Evolutionary conservation across 2,888 invertebrate genomes (phyloP).

Genomic region (Nymphalis c-album): DNA sequence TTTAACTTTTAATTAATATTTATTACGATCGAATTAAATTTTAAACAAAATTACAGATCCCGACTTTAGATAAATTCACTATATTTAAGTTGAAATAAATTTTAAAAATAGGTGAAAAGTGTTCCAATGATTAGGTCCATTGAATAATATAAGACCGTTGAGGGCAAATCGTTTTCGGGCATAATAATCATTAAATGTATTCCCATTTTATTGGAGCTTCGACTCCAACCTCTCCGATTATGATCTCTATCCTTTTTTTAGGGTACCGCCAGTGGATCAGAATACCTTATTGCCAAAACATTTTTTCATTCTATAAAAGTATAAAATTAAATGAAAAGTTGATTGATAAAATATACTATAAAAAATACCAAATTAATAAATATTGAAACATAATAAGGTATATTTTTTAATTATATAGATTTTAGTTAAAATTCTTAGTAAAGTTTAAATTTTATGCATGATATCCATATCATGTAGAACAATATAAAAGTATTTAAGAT

Average conservation of each 20-base stretch:
- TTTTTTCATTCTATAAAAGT: too few relatives aligned
- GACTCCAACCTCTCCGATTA: conserved; percentile 72
- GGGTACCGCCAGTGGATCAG: conserved; percentile 48
- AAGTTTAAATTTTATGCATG: too few relatives aligned
- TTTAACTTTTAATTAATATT: not conserved
- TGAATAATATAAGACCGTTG: conserved; percentile 62
- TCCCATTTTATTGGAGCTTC: conserved; percentile 75
- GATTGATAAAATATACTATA: not conserved
- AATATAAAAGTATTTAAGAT: not conserved
- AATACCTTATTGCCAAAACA: not conserved
- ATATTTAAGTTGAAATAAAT: conserved; percentile 38
- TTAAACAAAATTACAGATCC: conserved; percentile 17
- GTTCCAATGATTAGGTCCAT: conserved; percentile 60
- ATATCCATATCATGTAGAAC: too few relatives aligned
- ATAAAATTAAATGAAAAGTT: too few relatives aligned
- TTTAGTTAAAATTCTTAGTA: not conserved
- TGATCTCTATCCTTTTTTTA: conserved; percentile 76
- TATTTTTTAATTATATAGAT: not conserved
- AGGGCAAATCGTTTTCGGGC: conserved; percentile 71
- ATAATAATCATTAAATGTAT: conserved; percentile 79
- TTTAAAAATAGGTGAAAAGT: conserved; percentile 65
- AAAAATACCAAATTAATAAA: not conserved
- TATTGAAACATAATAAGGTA: too few relatives aligned
- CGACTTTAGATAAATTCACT: conserved; percentile 19
- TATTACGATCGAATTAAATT: conserved; percentile 6